Evolutionary conservation across 2,888 invertebrate genomes (phyloP).

Genomic region (Melinopterus prodromus): DNA sequence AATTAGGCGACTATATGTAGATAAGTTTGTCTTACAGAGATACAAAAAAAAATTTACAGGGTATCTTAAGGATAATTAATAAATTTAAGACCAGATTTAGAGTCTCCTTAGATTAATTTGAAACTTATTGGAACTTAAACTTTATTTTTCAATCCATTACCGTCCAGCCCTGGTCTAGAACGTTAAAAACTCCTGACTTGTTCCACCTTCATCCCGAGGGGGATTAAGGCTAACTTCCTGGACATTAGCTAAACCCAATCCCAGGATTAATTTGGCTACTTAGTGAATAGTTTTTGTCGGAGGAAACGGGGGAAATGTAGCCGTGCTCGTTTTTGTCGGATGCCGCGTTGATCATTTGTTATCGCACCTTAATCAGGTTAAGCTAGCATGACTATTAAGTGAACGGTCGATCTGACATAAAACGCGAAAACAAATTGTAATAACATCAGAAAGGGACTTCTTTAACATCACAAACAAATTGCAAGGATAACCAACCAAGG

Average conservation of each 20-base stretch:
- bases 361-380: neutral
- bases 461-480: neutral
- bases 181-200: no score
- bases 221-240: neutral
- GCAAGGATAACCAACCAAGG: no score
- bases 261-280: neutral
- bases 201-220: neutral
- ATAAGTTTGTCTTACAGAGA: no score
- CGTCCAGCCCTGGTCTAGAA: no score
- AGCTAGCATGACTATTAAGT: neutral
- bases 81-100: no score
- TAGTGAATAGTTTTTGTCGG: neutral
- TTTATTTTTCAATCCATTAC: no score
- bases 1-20: no score
- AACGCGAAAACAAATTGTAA: neutral
- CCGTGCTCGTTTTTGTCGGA: neutral
- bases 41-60: no score
- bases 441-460: neutral
- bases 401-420: neutral
- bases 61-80: no score
- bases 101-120: no score
- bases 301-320: neutral
- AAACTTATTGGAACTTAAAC: no score
- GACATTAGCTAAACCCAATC: neutral
- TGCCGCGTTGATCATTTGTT: neutral